Evolutionary conservation across 2,797 vertebrate genomes (phyloP).

Genomic region (Enteromius paludinosus): DNA sequence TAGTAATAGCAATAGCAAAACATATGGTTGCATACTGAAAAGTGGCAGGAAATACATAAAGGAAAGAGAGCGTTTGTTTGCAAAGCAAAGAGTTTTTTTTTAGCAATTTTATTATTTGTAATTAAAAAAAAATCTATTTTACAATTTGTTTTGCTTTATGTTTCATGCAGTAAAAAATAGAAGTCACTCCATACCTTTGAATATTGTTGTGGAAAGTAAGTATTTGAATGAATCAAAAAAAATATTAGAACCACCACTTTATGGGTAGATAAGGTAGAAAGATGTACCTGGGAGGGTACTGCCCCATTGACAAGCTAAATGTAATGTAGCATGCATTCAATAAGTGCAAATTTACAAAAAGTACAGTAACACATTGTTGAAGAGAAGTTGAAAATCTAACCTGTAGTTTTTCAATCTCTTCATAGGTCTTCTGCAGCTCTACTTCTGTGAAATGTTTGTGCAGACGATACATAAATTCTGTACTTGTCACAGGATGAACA

Average conservation of each 20-base stretch:
- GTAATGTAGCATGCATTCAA: not conserved
- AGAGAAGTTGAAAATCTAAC: slow-evolving; percentile 68
- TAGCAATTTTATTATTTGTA: not conserved
- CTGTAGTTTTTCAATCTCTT: slow-evolving; percentile 94
- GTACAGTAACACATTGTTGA: not conserved
- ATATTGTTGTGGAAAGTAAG: not conserved
- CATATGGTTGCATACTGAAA: not conserved
- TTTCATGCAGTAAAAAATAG: not conserved
- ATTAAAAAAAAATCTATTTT: no score
- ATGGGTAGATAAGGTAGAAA: not conserved
- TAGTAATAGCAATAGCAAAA: not conserved
- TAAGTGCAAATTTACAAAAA: not conserved
- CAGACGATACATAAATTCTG: slow-evolving; percentile 93
- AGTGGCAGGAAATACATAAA: not conserved
- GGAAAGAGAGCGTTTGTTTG: not conserved
- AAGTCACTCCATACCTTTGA: not conserved
- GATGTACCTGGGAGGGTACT: not conserved
- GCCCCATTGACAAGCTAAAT: not conserved
- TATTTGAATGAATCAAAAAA: not conserved
- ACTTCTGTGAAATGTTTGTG: slow-evolving; percentile 92
- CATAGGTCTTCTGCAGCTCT: slow-evolving; percentile 92
- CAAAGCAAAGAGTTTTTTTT: not conserved
- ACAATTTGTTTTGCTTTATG: not conserved
- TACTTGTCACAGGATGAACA: slow-evolving; percentile 91
- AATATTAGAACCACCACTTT: not conserved